Evolutionary conservation across 2,888 invertebrate genomes (phyloP).

Genomic region (Drosophila mulleri): DNA sequence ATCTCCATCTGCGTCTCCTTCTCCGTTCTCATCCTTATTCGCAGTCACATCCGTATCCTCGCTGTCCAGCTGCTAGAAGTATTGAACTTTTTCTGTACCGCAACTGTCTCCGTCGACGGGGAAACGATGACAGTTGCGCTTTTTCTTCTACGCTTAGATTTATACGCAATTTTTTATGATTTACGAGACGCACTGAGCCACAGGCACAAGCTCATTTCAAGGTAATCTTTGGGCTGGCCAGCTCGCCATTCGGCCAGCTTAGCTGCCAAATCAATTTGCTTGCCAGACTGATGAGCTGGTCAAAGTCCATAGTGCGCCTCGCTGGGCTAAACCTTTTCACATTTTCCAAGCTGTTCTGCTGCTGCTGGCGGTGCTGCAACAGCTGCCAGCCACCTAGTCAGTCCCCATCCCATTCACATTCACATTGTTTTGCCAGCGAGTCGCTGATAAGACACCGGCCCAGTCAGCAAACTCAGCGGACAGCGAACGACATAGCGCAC

Average conservation of each 20-base stretch:
- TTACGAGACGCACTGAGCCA: slow-evolving; percentile 46
- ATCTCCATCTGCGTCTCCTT: slow-evolving; percentile 4
- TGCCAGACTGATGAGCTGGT: slow-evolving; percentile 30
- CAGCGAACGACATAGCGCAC: slow-evolving; percentile 6
- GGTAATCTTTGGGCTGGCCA: slow-evolving; percentile 43
- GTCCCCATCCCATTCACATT: not conserved
- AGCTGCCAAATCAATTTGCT: slow-evolving; percentile 68
- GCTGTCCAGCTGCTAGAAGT: slow-evolving; percentile 28
- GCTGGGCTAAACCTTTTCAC: slow-evolving; percentile 36
- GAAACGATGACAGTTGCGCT: slow-evolving; percentile 77
- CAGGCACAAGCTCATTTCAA: slow-evolving; percentile 27
- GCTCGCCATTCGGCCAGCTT: slow-evolving; percentile 13
- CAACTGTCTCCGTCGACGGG: slow-evolving; percentile 33
- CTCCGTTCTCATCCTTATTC: not conserved
- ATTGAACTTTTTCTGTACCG: slow-evolving; percentile 50
- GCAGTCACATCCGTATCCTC: slow-evolving; percentile 2
- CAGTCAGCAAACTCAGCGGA: slow-evolving; percentile 42
- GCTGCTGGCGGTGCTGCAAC: slow-evolving; percentile 12
- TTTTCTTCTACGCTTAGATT: slow-evolving; percentile 54
- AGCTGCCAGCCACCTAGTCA: slow-evolving; percentile 2
- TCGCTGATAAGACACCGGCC: slow-evolving; percentile 45
- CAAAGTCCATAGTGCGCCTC: slow-evolving; percentile 16
- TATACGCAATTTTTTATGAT: slow-evolving; percentile 69
- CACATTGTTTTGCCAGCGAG: slow-evolving; percentile 44
- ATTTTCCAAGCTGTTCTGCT: slow-evolving; percentile 25